Conservation (phyloP, 2,797 vertebrate species). For the Benthosema pterotum region DNA sequence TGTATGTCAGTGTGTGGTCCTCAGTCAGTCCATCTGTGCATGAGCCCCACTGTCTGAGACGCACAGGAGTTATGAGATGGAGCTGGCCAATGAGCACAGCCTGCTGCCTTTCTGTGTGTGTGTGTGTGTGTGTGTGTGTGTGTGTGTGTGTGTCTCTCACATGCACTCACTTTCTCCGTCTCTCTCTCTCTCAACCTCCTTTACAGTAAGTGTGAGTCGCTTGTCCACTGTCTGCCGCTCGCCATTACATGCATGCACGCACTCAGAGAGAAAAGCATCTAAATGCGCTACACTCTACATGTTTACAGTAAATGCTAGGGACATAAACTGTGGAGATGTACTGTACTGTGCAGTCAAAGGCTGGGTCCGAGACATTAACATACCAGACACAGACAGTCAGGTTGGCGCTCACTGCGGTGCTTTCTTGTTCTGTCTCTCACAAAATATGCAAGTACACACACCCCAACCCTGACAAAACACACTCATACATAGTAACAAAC, state of each 20-base stretch:
- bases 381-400: no score
- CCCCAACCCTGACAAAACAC: constrained; percentile 60
- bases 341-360: no score
- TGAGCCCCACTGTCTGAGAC: constrained; percentile 22
- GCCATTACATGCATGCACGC: constrained; percentile 21
- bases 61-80: constrained; percentile 59
- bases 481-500: constrained; percentile 26
- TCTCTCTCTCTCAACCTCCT: constrained; percentile 9
- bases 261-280: not conserved
- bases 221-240: constrained; percentile 52
- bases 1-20: constrained; percentile 23
- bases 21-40: constrained; percentile 29
- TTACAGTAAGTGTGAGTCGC: constrained; percentile 57
- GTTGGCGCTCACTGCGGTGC: not conserved
- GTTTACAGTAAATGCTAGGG: constrained; percentile 19
- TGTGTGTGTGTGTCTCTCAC: no score
- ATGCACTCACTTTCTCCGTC: constrained; percentile 31
- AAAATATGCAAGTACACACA: constrained; percentile 16
- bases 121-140: no score
- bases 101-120: constrained; percentile 14
- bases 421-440: not conserved
- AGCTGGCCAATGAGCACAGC: constrained; percentile 58
- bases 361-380: not conserved
- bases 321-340: constrained; percentile 2
- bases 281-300: not conserved